These are phyloP conservation scores for Hucho hucho DNA, from an alignment of 2,113 vertebrate genomes.

Conservation along the genomic window DNA sequence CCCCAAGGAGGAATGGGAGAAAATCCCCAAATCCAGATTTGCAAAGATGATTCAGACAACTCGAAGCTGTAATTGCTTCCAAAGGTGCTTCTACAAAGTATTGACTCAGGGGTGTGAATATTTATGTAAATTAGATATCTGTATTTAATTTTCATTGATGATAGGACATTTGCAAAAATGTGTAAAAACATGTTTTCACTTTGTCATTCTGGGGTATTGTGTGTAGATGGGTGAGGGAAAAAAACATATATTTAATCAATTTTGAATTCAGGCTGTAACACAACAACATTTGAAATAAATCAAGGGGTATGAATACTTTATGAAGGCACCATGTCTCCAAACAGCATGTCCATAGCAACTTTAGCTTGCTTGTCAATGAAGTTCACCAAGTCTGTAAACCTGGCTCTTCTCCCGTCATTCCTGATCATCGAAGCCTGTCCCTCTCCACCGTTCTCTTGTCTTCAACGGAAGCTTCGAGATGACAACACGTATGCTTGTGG, in stretches of 20 bases:
- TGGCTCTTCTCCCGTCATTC: constrained; percentile 11
- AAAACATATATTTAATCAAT: no score
- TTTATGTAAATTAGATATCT: no score
- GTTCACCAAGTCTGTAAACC: constrained; percentile 20
- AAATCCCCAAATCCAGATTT: no score
- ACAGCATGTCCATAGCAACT: constrained; percentile 1
- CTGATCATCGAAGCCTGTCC: constrained; percentile 15
- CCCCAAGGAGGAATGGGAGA: neutral
- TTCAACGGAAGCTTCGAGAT: constrained; percentile 20
- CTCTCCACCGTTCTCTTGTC: constrained; percentile 23
- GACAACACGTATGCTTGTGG: neutral
- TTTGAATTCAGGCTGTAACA: no score
- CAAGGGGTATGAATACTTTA: no score
- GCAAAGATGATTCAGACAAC: no score
- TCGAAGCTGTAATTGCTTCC: neutral
- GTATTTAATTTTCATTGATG: no score
- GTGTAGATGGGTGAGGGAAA: no score
- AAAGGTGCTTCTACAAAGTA: constrained; percentile 21
- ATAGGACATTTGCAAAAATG: no score
- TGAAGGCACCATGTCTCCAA: constrained; percentile 6
- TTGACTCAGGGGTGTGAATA: neutral
- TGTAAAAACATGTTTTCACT: no score
- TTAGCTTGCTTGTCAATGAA: constrained; percentile 19
- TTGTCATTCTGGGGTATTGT: no score
- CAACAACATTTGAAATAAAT: no score